A percentile compares a stretch with the other conserved stretches of the same genome.
Evolutionary conservation across 2,888 invertebrate genomes (phyloP).

Genomic region (Tenthredo scrophulariae): DNA sequence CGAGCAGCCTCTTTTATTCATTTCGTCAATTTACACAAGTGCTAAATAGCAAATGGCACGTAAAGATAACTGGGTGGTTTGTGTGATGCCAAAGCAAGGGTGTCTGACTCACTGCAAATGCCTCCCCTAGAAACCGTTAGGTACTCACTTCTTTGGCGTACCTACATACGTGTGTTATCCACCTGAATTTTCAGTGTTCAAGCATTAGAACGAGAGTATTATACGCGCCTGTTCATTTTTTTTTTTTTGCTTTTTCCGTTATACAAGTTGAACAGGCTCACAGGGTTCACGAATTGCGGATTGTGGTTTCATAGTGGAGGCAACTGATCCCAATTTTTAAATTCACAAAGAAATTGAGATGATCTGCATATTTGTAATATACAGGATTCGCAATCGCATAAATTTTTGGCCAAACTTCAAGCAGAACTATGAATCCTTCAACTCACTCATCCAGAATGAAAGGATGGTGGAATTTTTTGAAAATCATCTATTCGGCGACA

Average conservation of each 20-base stretch:
- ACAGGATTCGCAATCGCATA: background rate
- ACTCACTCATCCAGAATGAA: background rate
- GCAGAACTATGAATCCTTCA: background rate
- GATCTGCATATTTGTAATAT: background rate
- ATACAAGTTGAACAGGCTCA: background rate
- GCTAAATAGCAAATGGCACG: constrained; percentile 22
- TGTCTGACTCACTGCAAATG: background rate
- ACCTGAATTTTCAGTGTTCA: background rate
- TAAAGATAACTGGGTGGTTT: constrained; percentile 11
- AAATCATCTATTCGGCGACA: background rate
- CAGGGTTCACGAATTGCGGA: background rate
- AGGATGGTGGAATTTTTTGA: background rate
- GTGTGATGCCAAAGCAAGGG: constrained; percentile 24
- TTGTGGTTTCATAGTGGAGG: background rate
- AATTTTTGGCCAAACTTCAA: background rate
- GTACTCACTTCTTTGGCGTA: background rate
- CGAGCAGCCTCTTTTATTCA: constrained; percentile 23
- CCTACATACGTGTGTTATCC: background rate
- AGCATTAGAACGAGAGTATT: background rate
- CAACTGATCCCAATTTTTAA: background rate
- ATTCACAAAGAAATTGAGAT: background rate
- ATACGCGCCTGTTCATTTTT: background rate
- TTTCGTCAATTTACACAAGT: constrained; percentile 37
- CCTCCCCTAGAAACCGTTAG: background rate
- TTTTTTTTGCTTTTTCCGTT: background rate